Conservation (phyloP, 2,888 invertebrate genomes). For the Tetranychus piercei region DNA sequence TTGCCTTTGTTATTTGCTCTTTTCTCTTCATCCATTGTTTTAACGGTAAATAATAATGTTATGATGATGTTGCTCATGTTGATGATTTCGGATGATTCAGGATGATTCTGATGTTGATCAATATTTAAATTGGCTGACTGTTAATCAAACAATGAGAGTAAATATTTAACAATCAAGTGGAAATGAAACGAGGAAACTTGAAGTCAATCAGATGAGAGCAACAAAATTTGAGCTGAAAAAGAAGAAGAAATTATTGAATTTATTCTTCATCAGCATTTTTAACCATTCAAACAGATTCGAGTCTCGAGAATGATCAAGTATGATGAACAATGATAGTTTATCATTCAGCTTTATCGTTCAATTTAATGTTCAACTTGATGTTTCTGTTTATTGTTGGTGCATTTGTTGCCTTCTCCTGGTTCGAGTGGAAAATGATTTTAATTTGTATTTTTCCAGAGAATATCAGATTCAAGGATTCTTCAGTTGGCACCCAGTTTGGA, state of each 20-base stretch:
- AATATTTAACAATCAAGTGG: conserved; percentile 3
- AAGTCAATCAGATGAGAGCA: background rate
- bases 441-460: conserved; percentile 27
- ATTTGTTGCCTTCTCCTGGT: background rate
- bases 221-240: background rate
- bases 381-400: no score
- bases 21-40: background rate
- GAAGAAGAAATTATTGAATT: no score
- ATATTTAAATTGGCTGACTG: background rate
- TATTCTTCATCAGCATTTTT: no score
- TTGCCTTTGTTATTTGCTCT: no score
- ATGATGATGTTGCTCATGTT: background rate
- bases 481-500: conserved; percentile 90
- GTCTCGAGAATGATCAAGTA: no score
- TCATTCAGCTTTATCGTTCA: no score
- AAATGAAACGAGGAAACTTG: background rate
- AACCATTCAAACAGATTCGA: no score
- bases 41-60: background rate
- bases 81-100: background rate
- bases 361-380: no score
- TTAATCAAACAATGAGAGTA: background rate
- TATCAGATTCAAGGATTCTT: conserved; percentile 59
- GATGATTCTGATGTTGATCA: background rate
- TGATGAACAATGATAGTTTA: no score
- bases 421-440: background rate